Base-by-base conservation (phyloP, 2,113 vertebrate species). In the Callipepla californica region DNA sequence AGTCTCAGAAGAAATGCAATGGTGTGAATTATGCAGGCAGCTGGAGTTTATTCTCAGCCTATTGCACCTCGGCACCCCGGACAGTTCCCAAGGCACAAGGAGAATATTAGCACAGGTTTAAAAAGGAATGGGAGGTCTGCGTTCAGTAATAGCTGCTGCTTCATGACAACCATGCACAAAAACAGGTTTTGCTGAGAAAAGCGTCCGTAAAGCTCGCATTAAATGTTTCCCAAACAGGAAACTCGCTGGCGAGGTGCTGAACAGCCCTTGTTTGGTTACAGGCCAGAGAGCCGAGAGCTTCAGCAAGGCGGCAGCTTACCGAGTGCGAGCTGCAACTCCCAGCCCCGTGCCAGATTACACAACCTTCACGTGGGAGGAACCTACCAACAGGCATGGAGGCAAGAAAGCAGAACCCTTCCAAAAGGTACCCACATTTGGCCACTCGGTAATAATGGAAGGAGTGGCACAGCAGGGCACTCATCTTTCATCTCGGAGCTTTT, bases 211-310 rank as follows among this genome's bases (percentile, higher is more conserved):
- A 94, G 94, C 93, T 85, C 26, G 0, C 0, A 6, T 77, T 92
- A 89, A 68, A 81, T 67, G 89, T 85, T 91, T 94, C 93, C 87
- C 50, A 94, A 96, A 92, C 87, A 94, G 85, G 81, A 92, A 93
- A 85, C 59, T 66, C 0, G 0, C 87, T 95, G 90, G 96, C 91
- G 92, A 94, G 90, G 91, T 93, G 93, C 93, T 93, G 94, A 96
- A 94, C 87, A 94, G 90, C 79, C 95, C 87, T 92, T 85, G 87
- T 87, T 92, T 95, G 94, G 89, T 94, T 70, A 77, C 5, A 7
- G 90, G 87, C 93, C 94, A 96, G 94, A 67, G 85, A 89, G 70
- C 0, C 4, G 61, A 70, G 72, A 57, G 73, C 68, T 70, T 90
- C 14, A 83, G 87, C 85, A 85, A 90, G 75, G 76, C 83, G 91